phyloP scores from a whole-genome alignment of 2,888 invertebrate species.

The Xanthorhoe spadicearia region DNA sequence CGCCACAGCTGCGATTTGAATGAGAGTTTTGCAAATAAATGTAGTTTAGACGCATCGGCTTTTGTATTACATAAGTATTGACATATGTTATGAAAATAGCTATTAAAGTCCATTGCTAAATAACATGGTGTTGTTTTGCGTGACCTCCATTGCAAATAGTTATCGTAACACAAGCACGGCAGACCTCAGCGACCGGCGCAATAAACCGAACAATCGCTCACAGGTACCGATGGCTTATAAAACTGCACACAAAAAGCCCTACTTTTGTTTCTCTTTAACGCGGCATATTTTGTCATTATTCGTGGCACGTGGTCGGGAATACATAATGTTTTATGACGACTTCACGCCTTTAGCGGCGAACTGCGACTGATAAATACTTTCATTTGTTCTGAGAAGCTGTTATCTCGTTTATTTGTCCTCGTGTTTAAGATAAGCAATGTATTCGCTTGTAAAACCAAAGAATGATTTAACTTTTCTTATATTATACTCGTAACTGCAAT shows the following conservation, averaged over 20 bases:
- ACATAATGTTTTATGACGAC: constrained; percentile 83
- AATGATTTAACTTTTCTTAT: no score
- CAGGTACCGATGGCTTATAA: constrained; percentile 75
- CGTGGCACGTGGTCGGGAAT: constrained; percentile 81
- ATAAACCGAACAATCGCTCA: constrained; percentile 61
- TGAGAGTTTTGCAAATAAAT: no score
- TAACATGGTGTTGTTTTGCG: background rate
- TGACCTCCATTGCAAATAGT: constrained; percentile 31
- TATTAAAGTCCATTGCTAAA: constrained; percentile 8
- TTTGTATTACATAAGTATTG: no score
- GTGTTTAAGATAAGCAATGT: constrained; percentile 32
- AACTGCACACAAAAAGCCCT: constrained; percentile 67
- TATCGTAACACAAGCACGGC: constrained; percentile 24
- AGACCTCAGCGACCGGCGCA: constrained; percentile 48
- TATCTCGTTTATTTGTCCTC: constrained; percentile 58
- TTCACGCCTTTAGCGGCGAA: constrained; percentile 77
- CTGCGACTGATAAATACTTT: constrained; percentile 78
- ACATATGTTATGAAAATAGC: no score
- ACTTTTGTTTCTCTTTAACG: constrained; percentile 74
- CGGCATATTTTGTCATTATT: constrained; percentile 76
- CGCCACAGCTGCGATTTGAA: no score
- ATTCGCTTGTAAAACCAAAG: background rate
- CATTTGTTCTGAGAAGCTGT: constrained; percentile 78
- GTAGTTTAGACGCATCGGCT: no score
- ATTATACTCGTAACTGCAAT: no score